These are phyloP conservation scores for Sipha flava DNA, from an alignment of 1,140 invertebrate species.

Conservation along the genomic window DNA sequence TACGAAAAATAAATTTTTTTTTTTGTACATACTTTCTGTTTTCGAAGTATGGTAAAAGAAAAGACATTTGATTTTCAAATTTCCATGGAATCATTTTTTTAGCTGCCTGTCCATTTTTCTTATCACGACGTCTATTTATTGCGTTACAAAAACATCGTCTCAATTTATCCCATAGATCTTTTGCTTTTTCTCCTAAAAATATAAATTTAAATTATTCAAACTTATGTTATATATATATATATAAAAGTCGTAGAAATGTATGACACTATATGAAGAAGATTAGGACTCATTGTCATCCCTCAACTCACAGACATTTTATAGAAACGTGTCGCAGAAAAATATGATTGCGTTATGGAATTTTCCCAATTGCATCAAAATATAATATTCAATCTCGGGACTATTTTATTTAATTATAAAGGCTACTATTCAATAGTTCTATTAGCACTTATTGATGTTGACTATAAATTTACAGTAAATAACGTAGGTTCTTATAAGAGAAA, in stretches of 20 bases:
- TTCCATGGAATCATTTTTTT: not conserved
- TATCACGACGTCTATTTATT: not conserved
- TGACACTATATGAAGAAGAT: not conserved
- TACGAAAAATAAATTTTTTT: not conserved
- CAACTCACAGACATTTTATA: conserved; percentile 33
- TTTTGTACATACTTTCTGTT: not conserved
- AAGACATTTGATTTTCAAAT: not conserved
- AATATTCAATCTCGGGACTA: conserved; percentile 34
- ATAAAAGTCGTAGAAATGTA: not conserved
- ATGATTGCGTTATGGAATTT: conserved; percentile 41
- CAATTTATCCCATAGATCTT: not conserved
- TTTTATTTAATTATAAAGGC: conserved; percentile 44
- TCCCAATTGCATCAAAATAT: conserved; percentile 41
- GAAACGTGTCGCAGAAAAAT: conserved; percentile 40
- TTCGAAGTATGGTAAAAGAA: not conserved
- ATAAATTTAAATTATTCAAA: too few species aligned
- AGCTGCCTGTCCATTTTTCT: not conserved
- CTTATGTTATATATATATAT: too few species aligned
- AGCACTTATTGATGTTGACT: conserved; percentile 34
- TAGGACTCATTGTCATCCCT: not conserved
- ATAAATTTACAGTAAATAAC: conserved; percentile 34
- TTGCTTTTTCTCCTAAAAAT: not conserved
- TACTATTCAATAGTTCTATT: conserved; percentile 37
- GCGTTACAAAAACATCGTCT: not conserved
- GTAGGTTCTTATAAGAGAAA: conserved; percentile 37